A percentile compares a stretch with the other conserved stretches of the same genome.
Conservation (phyloP, 2,888 invertebrate genomes). For the Ichneumon xanthorius region DNA sequence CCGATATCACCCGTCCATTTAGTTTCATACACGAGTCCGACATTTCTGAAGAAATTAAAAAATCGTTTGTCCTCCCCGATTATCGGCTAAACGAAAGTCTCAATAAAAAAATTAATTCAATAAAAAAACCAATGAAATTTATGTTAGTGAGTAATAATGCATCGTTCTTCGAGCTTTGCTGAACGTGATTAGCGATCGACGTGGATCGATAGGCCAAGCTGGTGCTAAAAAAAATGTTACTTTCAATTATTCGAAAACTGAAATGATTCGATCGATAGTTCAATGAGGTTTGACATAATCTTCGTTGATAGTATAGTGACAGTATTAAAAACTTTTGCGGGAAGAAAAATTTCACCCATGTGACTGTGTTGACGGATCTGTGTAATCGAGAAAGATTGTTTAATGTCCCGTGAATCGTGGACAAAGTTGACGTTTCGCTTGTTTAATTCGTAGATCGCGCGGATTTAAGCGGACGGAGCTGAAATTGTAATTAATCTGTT, state of each 20-base stretch:
- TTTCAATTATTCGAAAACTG: not conserved
- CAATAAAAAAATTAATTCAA: constrained; percentile 2
- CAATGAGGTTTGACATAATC: not conserved
- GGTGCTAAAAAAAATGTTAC: constrained; percentile 70
- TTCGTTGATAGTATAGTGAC: constrained; percentile 32
- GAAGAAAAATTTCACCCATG: not conserved
- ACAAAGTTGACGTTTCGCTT: constrained; percentile 12
- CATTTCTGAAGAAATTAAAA: constrained; percentile 19
- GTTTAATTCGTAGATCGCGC: not conserved
- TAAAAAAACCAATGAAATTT: constrained; percentile 34
- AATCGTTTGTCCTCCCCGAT: constrained; percentile 62
- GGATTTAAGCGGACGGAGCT: not conserved
- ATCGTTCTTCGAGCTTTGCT: constrained; percentile 60
- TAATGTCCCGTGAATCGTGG: not conserved
- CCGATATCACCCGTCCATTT: constrained; percentile 43
- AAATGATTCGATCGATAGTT: constrained; percentile 6
- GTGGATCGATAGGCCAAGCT: constrained; percentile 68
- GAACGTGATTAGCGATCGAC: constrained; percentile 64
- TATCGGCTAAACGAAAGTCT: constrained; percentile 29
- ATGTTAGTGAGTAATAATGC: constrained; percentile 60
- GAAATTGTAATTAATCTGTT: constrained; percentile 14
- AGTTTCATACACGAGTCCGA: constrained; percentile 30
- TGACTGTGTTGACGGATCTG: not conserved
- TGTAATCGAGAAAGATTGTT: not conserved
- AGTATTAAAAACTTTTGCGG: not conserved